A percentile compares a stretch with the other conserved stretches of the same genome.
phyloP scores from a whole-genome alignment of 1,140 invertebrate species.

The Euwallacea fornicatus region DNA sequence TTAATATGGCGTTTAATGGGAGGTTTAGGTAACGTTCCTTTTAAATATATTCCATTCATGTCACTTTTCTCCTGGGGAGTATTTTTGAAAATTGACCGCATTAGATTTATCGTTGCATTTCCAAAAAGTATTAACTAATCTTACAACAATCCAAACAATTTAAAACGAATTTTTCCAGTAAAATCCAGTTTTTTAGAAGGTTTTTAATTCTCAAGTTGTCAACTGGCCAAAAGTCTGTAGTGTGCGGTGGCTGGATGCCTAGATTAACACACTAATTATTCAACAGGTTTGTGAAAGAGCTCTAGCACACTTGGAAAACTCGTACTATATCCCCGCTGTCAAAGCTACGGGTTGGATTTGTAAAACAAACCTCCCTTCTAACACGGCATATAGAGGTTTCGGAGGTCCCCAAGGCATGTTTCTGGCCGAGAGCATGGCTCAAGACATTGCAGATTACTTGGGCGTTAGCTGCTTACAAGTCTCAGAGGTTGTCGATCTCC shows the following conservation, averaged over 20 bases:
- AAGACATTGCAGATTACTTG: conserved; percentile 73
- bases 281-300: conserved; percentile 57
- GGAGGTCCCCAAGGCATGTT: conserved; percentile 91
- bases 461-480: conserved; percentile 62
- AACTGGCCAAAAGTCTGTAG: too few species aligned
- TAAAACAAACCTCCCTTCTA: conserved; percentile 84
- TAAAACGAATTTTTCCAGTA: too few species aligned
- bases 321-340: conserved; percentile 73
- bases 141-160: too few species aligned
- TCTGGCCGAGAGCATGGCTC: conserved; percentile 74
- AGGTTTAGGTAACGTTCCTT: too few species aligned
- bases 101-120: background rate
- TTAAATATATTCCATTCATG: too few species aligned
- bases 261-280: conserved; percentile 7
- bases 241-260: too few species aligned
- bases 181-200: too few species aligned
- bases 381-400: conserved; percentile 89
- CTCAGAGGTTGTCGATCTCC: conserved; percentile 49
- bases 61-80: too few species aligned
- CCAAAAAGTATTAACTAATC: background rate
- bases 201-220: too few species aligned
- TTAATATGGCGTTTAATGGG: too few species aligned
- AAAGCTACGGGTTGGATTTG: conserved; percentile 71
- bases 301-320: conserved; percentile 78
- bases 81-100: too few species aligned